Evolutionary conservation across 1,140 invertebrate genomes (phyloP), one percentile per base, ranked within the genome.

Genomic region (Agrypnia vestita): DNA sequence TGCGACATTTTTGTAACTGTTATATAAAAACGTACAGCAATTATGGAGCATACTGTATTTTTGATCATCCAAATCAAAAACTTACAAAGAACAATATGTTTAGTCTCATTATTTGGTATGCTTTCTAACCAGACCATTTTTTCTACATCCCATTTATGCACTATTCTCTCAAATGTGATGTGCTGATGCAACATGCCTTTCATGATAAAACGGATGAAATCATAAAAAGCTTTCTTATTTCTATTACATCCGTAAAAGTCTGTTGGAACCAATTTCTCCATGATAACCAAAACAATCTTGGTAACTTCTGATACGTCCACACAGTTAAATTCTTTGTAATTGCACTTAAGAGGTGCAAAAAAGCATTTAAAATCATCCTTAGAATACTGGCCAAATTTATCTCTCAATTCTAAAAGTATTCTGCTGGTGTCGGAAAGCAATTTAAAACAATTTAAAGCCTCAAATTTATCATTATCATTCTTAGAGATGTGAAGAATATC

Each of bases 11-110:
- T 88, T 64, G 87, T 86, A 61, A 87, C 87, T 13, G 89, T 89
- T 6, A 90, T 85, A 85, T 87, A 88, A 84, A 89, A 90, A 56
- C 87, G 88, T 21, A 89, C 82, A 21, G 83, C 85, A 72, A 90
- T 85, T 17, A 89, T 86, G 53, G 86, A 79, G 19, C 88, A 86
- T 67, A 89, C 76, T 76, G 88, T 78, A 84, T 86, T 84, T 84
- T 85, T 85, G 4, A 86, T 77, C 59, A 90, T 82, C 87, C 88
- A 90, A 53, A 82, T 11, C 6, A 88, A 11, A 69, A 86, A 83
- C 72, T 79, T 83, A 55, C 76, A 75, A 35, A 89, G 80, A 73
- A 88, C 77, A 71, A 82, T 76, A 72, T 76, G 79, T 73, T 81
- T 82, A 53, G 21, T 35, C 43, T 56, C 19, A 43, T 59, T 9